These are phyloP conservation scores for Sinocyclocheilus anshuiensis DNA, from an alignment of 2,113 vertebrate genomes.

Conservation along the genomic window DNA sequence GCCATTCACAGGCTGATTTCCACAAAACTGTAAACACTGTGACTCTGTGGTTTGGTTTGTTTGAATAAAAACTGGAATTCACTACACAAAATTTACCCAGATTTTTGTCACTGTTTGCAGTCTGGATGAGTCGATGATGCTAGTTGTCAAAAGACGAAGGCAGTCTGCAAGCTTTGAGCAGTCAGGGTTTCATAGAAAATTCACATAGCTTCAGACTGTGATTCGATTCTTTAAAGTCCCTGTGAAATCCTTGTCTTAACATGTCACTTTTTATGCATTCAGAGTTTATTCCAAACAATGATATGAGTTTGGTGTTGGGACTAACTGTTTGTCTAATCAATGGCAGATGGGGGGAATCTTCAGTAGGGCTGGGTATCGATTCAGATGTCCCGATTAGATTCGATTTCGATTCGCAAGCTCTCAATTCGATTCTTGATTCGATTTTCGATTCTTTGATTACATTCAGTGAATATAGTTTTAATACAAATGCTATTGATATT, in stretches of 20 bases:
- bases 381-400: too few relatives aligned
- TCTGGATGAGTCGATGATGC: neutral
- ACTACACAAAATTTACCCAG: neutral
- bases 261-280: neutral
- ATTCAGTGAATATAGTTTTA: too few relatives aligned
- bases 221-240: neutral
- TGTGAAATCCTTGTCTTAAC: neutral
- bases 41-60: neutral
- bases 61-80: neutral
- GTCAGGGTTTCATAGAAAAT: neutral
- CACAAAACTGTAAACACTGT: neutral
- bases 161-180: neutral
- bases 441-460: too few relatives aligned
- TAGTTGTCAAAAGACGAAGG: neutral
- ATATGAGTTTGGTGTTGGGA: neutral
- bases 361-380: too few relatives aligned
- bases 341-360: neutral
- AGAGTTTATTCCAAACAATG: neutral
- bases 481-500: too few relatives aligned
- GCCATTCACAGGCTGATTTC: neutral
- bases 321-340: neutral
- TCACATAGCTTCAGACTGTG: neutral
- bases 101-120: neutral
- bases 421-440: too few relatives aligned
- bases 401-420: too few relatives aligned